These are phyloP conservation scores for Ophonus ardosiacus DNA, from an alignment of 2,888 invertebrate genomes.

Conservation along the genomic window DNA sequence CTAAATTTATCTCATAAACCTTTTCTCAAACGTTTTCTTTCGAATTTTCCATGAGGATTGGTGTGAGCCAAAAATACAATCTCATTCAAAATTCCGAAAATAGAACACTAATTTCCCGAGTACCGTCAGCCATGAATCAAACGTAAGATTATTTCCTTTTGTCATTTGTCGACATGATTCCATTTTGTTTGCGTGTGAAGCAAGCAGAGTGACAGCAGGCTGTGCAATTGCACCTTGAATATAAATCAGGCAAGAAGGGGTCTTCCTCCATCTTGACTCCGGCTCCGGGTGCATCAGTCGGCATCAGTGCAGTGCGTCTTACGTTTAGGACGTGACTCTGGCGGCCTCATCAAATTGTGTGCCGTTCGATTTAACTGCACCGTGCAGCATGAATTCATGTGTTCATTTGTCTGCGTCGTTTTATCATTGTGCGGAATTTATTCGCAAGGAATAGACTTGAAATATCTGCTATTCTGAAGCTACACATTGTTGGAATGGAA, in stretches of 20 bases:
- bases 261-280: conserved; percentile 3
- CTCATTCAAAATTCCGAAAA: conserved; percentile 41
- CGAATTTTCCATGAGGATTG: no score
- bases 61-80: conserved; percentile 1
- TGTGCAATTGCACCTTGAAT: conserved; percentile 47
- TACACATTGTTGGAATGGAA: conserved; percentile 34
- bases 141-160: conserved; percentile 62
- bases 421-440: conserved; percentile 8
- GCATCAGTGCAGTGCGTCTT: conserved; percentile 15
- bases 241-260: conserved; percentile 40
- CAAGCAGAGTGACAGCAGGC: conserved; percentile 50
- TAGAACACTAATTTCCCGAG: conserved; percentile 54
- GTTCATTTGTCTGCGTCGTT: conserved; percentile 51
- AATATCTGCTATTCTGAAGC: conserved; percentile 25
- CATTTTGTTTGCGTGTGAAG: conserved; percentile 60
- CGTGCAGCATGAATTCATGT: conserved; percentile 41
- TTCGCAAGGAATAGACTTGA: conserved; percentile 8
- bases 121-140: conserved; percentile 59
- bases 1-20: no score
- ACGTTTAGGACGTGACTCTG: conserved; percentile 42
- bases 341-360: conserved; percentile 46
- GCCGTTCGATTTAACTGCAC: conserved; percentile 57
- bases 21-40: no score
- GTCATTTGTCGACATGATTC: conserved; percentile 62
- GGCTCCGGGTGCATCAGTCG: neutral